phyloP scores from a whole-genome alignment of 1,140 invertebrate genomes.

The Zaprionus taronus region DNA sequence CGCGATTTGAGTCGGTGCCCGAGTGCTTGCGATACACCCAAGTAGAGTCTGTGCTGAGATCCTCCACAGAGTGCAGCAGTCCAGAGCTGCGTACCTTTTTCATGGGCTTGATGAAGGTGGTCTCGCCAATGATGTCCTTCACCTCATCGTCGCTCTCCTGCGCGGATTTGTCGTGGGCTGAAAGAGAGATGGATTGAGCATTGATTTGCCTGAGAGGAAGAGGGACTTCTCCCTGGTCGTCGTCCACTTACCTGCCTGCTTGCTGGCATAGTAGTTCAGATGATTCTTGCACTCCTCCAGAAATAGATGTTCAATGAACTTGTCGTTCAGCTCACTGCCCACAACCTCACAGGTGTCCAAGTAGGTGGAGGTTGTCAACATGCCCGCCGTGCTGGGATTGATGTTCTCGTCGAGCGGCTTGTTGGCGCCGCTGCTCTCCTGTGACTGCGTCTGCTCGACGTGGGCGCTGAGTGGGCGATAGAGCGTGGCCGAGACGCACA shows the following conservation, averaged over 20 bases:
- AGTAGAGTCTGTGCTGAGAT: slow-evolving; percentile 90
- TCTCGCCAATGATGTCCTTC: slow-evolving; percentile 86
- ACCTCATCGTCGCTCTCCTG: slow-evolving; percentile 86
- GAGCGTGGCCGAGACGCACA: slow-evolving; percentile 89
- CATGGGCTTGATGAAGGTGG: slow-evolving; percentile 86
- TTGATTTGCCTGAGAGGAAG: not conserved
- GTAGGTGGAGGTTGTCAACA: slow-evolving; percentile 81
- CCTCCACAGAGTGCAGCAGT: slow-evolving; percentile 89
- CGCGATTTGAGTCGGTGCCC: slow-evolving; percentile 81
- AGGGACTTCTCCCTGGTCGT: too few relatives aligned
- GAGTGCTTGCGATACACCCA: slow-evolving; percentile 88
- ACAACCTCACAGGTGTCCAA: slow-evolving; percentile 74
- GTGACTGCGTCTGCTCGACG: slow-evolving; percentile 44
- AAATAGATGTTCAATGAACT: slow-evolving; percentile 82
- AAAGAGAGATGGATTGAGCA: not conserved
- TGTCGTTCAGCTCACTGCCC: slow-evolving; percentile 64
- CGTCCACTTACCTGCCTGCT: slow-evolving; percentile 57
- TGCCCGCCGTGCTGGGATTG: slow-evolving; percentile 76
- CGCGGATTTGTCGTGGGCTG: slow-evolving; percentile 70
- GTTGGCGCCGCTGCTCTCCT: slow-evolving; percentile 40
- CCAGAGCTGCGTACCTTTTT: slow-evolving; percentile 88
- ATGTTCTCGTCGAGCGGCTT: slow-evolving; percentile 69
- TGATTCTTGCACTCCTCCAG: slow-evolving; percentile 83
- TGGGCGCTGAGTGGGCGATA: slow-evolving; percentile 87
- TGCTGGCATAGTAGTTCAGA: slow-evolving; percentile 75